phyloP scores from a whole-genome alignment of 2,113 vertebrate species.

The Ceyx margarethae region DNA sequence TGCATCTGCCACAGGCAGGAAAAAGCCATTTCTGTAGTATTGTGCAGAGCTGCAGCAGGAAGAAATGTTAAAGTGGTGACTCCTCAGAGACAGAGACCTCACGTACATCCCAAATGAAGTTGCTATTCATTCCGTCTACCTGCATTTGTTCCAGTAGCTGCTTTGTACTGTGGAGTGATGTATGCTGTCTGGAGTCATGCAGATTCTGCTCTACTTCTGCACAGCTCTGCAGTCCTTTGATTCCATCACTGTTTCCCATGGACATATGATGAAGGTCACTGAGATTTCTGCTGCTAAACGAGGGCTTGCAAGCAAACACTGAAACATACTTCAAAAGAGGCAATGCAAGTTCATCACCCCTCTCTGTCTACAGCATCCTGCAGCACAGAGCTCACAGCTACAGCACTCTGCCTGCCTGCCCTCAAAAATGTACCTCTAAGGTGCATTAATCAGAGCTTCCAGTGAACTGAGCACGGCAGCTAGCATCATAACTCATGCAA shows the following conservation, averaged over 20 bases:
- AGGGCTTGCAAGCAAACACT: not conserved
- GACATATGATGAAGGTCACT: not conserved
- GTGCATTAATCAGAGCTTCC: slow-evolving; percentile 17
- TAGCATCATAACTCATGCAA: slow-evolving; percentile 31
- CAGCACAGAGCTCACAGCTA: not conserved
- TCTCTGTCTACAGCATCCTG: not conserved
- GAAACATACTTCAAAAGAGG: not conserved
- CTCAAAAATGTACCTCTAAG: slow-evolving; percentile 5
- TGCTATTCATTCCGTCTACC: not conserved
- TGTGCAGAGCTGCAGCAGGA: not conserved
- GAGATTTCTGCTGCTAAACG: not conserved
- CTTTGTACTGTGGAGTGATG: not conserved
- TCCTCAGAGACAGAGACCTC: not conserved
- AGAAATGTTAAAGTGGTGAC: not conserved
- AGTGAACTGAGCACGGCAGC: not conserved
- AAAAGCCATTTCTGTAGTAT: not conserved
- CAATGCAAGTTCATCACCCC: fast-evolving
- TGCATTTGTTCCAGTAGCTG: not conserved
- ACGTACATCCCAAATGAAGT: not conserved
- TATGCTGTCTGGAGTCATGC: not conserved
- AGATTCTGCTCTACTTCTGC: not conserved
- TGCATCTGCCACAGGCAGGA: not conserved
- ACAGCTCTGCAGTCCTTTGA: not conserved
- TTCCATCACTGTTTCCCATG: not conserved
- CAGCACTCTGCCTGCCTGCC: not conserved